These are phyloP conservation scores for Nipponia nippon DNA, from an alignment of 2,113 vertebrate genomes.

Conservation along the genomic window DNA sequence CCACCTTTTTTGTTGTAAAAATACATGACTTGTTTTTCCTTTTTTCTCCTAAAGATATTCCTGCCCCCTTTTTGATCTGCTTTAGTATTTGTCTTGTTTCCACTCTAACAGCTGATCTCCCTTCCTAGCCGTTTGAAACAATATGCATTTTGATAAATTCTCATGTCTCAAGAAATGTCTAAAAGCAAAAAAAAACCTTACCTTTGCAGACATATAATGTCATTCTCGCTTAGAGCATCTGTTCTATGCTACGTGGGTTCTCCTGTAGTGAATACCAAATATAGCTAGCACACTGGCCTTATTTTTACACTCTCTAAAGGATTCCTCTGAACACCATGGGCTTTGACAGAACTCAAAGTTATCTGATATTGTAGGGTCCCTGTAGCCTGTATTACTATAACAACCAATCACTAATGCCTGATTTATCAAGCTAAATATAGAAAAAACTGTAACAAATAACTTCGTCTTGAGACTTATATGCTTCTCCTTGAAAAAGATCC, in stretches of 20 bases:
- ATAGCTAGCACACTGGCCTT: not conserved
- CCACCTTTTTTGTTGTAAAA: not conserved
- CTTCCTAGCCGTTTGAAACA: not conserved
- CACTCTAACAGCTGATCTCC: not conserved
- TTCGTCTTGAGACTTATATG: not conserved
- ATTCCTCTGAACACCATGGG: not conserved
- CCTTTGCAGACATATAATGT: not conserved
- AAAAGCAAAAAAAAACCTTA: not conserved
- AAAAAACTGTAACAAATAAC: not conserved
- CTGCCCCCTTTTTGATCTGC: not conserved
- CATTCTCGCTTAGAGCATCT: not conserved
- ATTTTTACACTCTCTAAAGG: not conserved
- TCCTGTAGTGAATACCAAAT: not conserved
- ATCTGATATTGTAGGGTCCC: not conserved
- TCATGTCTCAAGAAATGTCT: not conserved
- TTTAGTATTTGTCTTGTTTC: conserved; percentile 6
- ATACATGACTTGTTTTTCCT: not conserved
- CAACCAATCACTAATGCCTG: not conserved
- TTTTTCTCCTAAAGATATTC: not conserved
- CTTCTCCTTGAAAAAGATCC: not conserved
- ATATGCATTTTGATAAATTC: not conserved
- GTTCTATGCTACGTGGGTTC: not conserved
- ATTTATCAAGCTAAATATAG: not conserved
- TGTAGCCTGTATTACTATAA: not conserved
- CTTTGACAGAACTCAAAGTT: not conserved